These are phyloP conservation scores for Scophthalmus maximus DNA, from an alignment of 2,113 vertebrate species.

Conservation along the genomic window DNA sequence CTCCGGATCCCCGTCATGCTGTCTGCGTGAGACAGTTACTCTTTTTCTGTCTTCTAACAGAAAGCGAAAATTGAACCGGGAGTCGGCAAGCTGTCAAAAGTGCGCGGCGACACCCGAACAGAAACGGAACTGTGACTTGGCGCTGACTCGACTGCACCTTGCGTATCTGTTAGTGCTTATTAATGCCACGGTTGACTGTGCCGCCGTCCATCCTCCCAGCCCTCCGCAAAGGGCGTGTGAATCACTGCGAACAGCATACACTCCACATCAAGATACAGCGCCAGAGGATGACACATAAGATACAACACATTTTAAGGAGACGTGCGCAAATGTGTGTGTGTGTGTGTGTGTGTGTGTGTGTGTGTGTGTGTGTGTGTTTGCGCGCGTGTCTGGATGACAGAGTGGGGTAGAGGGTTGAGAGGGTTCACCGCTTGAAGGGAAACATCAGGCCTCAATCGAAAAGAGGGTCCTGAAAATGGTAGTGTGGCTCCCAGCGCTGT, in stretches of 20 bases:
- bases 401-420: constrained; percentile 38
- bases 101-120: constrained; percentile 28
- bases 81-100: constrained; percentile 46
- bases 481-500: constrained; percentile 85
- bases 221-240: constrained; percentile 55
- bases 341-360: constrained; percentile 5
- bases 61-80: constrained; percentile 59
- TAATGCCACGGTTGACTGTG: constrained; percentile 63
- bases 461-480: constrained; percentile 78
- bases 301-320: constrained; percentile 43
- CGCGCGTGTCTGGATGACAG: constrained; percentile 34
- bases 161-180: constrained; percentile 63
- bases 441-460: constrained; percentile 71
- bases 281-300: constrained; percentile 68
- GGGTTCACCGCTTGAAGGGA: constrained; percentile 68
- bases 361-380: constrained; percentile 11
- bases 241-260: constrained; percentile 69
- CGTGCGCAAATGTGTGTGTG: constrained; percentile 25
- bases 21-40: constrained; percentile 33
- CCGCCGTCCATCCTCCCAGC: constrained; percentile 48
- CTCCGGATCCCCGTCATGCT: not conserved
- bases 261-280: constrained; percentile 65
- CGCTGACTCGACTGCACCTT: constrained; percentile 58
- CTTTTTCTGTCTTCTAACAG: constrained; percentile 10
- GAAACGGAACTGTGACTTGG: constrained; percentile 30